Percentiles rank a stretch among this genome's conserved stretches.
Conservation (phyloP, 2,113 vertebrate species). For the Pseudonaja textilis region DNA sequence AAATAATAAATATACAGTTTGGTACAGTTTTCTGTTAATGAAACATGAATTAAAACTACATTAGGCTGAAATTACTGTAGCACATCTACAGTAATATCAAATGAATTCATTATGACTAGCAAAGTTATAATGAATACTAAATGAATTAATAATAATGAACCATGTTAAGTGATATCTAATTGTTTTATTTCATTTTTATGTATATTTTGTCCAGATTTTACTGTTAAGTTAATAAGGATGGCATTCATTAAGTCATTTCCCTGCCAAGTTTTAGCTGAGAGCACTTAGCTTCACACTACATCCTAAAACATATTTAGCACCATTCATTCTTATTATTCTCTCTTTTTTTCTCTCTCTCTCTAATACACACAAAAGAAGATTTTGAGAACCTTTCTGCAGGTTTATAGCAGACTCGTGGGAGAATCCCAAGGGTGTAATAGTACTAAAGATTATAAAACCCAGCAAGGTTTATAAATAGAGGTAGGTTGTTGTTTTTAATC, state of each 20-base stretch:
- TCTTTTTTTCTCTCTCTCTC: not conserved
- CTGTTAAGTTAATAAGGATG: slow-evolving; percentile 74
- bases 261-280: slow-evolving; percentile 55
- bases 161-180: slow-evolving; percentile 75
- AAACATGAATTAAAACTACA: slow-evolving; percentile 74
- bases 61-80: slow-evolving; percentile 73
- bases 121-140: slow-evolving; percentile 75
- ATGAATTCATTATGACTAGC: slow-evolving; percentile 79
- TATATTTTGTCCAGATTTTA: slow-evolving; percentile 74
- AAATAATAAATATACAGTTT: slow-evolving; percentile 73
- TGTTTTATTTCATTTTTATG: slow-evolving; percentile 82
- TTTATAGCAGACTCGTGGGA: slow-evolving; percentile 32
- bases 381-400: not conserved
- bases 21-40: slow-evolving; percentile 69
- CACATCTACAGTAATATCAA: slow-evolving; percentile 75
- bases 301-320: slow-evolving; percentile 30
- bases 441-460: not conserved
- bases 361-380: not conserved
- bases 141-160: slow-evolving; percentile 81
- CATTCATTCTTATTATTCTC: slow-evolving; percentile 32
- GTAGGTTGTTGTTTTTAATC: slow-evolving; percentile 1
- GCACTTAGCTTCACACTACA: slow-evolving; percentile 36
- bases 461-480: slow-evolving; percentile 37
- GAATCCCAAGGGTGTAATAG: slow-evolving; percentile 25
- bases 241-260: slow-evolving; percentile 68